Evolutionary conservation across 1,140 invertebrate genomes (phyloP), one percentile per base, ranked within the genome.

Genomic region (Lasioglossum baleicum): DNA sequence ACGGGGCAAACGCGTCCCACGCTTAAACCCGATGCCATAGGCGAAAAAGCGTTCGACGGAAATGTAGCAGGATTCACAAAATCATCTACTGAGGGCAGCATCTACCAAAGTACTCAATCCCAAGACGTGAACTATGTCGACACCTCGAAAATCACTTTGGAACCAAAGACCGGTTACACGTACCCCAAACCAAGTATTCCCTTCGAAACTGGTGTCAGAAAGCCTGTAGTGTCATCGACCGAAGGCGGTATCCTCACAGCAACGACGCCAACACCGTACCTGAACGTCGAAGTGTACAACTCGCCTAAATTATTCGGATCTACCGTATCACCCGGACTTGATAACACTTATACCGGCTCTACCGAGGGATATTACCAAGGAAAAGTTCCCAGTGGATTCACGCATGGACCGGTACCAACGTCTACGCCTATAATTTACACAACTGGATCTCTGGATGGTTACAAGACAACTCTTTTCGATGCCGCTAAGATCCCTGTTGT

Each of bases 21-120:
- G 51, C 85, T 87, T 0, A 82, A 88, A 67, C 84, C 84, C 11
- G 86, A 92, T 0, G 81, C 89, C 13, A 92, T 93, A 63, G 91
- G 92, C 20, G 88, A 88, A 20, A 90, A 90, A 51, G 91, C 92
- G 6, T 92, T 92, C 51, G 86, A 87, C 44, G 90, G 90, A 0
- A 90, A 89, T 15, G 67, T 88, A 0, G 72, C 22, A 20, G 90
- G 88, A 2, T 87, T 87, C 10, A 88, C 81, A 0, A 84, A 69
- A 48, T 61, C 68, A 6, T 81, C 83, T 0, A 80, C 63, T 4
- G 76, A 40, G 22, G 44, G 65, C n/a, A 63, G 31, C 15, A 5
- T 20, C 15, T 74, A 60, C 64, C 64, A 40, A 66, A 73, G 75
- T 20, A 68, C 71, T 13, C n/a, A 42, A 0, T 20, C 7, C 56